These are phyloP conservation scores for Drosophila tani DNA, from an alignment of 1,140 invertebrate species.

Conservation along the genomic window DNA sequence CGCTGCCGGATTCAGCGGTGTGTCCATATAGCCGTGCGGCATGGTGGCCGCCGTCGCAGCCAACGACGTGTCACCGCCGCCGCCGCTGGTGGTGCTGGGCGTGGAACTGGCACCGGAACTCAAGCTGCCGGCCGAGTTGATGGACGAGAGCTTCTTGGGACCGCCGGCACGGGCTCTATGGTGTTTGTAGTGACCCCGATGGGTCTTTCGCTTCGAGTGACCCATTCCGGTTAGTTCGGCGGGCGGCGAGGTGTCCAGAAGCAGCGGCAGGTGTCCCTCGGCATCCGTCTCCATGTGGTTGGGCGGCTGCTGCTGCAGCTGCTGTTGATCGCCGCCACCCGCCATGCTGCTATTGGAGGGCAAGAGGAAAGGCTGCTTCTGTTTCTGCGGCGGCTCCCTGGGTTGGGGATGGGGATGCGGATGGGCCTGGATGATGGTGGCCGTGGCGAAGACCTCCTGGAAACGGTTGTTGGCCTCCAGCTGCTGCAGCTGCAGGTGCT, in stretches of 20 bases:
- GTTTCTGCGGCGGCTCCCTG: slow-evolving; percentile 65
- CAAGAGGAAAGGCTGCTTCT: slow-evolving; percentile 48
- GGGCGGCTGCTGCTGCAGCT: slow-evolving; percentile 5
- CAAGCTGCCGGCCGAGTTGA: not conserved
- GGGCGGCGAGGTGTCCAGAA: slow-evolving; percentile 68
- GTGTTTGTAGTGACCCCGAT: slow-evolving; percentile 79
- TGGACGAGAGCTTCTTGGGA: slow-evolving; percentile 41
- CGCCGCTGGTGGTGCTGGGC: slow-evolving; percentile 25
- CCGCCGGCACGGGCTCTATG: slow-evolving; percentile 51
- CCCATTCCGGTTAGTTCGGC: slow-evolving; percentile 36
- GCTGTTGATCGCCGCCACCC: slow-evolving; percentile 1
- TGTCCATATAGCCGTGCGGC: slow-evolving; percentile 70
- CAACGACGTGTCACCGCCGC: slow-evolving; percentile 22
- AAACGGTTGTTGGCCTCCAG: slow-evolving; percentile 79
- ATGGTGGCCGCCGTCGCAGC: slow-evolving; percentile 37
- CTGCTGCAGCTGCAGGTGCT: slow-evolving; percentile 79
- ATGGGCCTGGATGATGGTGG: slow-evolving; percentile 81
- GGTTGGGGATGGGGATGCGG: slow-evolving; percentile 53
- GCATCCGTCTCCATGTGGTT: slow-evolving; percentile 25
- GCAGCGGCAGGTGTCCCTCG: slow-evolving; percentile 50
- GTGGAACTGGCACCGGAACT: slow-evolving; percentile 24
- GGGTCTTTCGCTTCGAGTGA: slow-evolving; percentile 67
- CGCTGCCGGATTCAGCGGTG: slow-evolving; percentile 70
- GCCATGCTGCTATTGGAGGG: slow-evolving; percentile 17
- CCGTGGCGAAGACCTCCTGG: slow-evolving; percentile 81